These are phyloP conservation scores for Nomada fucata DNA, from an alignment of 2,888 invertebrate species.

Conservation along the genomic window DNA sequence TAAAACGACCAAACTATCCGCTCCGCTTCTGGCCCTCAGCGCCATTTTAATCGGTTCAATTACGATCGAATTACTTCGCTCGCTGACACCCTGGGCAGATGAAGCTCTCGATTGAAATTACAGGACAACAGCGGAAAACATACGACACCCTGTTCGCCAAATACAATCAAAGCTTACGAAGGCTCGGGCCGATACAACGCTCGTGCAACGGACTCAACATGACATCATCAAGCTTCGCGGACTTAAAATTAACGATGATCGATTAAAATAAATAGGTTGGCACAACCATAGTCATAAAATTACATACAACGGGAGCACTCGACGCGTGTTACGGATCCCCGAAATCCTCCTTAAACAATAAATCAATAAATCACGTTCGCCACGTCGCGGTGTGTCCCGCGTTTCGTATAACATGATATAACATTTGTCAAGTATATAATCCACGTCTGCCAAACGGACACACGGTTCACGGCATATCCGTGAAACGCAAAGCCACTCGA, in stretches of 20 bases:
- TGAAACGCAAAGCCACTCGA: conserved; percentile 21
- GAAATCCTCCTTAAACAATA: conserved; percentile 25
- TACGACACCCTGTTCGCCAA: no score
- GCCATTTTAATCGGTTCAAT: no score
- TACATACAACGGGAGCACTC: conserved; percentile 51
- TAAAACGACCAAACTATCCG: not conserved
- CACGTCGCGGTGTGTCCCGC: not conserved
- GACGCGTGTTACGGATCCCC: conserved; percentile 20
- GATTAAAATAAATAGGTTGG: conserved; percentile 70
- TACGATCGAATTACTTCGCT: no score
- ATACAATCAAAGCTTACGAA: conserved; percentile 9
- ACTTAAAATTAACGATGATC: conserved; percentile 43
- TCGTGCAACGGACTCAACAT: not conserved
- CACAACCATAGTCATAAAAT: conserved; percentile 71
- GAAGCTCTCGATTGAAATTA: no score
- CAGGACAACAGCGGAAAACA: no score
- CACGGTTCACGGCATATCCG: conserved; percentile 38
- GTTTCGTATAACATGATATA: conserved; percentile 20
- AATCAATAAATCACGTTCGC: conserved; percentile 29
- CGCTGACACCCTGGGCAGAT: no score
- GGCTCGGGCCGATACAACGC: not conserved
- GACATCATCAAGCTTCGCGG: conserved; percentile 8
- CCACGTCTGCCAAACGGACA: not conserved
- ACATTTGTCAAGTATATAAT: conserved; percentile 23
- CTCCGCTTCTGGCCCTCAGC: conserved; percentile 22